A percentile compares a stretch with the other conserved stretches of the same genome.
Evolutionary conservation across 1,140 invertebrate species (phyloP).

Genomic region (Arctopsyche grandis): DNA sequence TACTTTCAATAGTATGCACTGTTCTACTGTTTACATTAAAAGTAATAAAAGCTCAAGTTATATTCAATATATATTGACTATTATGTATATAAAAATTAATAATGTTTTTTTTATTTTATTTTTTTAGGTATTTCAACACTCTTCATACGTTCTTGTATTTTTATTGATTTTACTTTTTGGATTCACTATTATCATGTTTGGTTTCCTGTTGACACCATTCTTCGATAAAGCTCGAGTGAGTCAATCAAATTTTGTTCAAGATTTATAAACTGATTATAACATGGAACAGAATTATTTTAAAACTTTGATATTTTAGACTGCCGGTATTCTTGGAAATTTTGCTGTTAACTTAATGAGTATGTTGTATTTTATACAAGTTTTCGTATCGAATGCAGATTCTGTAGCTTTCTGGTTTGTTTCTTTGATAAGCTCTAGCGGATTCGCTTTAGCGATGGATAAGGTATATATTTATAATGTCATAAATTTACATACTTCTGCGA

Average conservation of each 20-base stretch:
- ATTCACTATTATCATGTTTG: slow-evolving; percentile 83
- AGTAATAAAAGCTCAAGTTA: slow-evolving; percentile 58
- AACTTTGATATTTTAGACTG: slow-evolving; percentile 68
- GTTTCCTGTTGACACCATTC: slow-evolving; percentile 86
- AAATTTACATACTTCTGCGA: neutral
- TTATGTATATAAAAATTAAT: no score
- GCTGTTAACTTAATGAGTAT: slow-evolving; percentile 79
- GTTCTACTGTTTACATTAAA: slow-evolving; percentile 74
- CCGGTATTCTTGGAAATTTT: slow-evolving; percentile 82
- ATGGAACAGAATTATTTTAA: neutral
- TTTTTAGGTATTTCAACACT: slow-evolving; percentile 79
- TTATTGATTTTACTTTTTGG: slow-evolving; percentile 82
- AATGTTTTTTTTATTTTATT: slow-evolving; percentile 6
- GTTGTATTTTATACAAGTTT: slow-evolving; percentile 83
- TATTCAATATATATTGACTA: no score
- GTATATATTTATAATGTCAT: slow-evolving; percentile 62
- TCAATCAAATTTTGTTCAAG: slow-evolving; percentile 49
- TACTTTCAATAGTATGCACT: slow-evolving; percentile 76
- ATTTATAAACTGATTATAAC: neutral
- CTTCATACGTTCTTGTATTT: slow-evolving; percentile 82
- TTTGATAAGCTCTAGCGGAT: slow-evolving; percentile 82
- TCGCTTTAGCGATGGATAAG: slow-evolving; percentile 85
- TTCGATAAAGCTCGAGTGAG: slow-evolving; percentile 84
- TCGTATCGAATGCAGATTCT: slow-evolving; percentile 73
- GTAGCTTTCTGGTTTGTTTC: slow-evolving; percentile 80